Conservation (phyloP, 2,888 invertebrate species). For the Himalopsyche japonica region DNA sequence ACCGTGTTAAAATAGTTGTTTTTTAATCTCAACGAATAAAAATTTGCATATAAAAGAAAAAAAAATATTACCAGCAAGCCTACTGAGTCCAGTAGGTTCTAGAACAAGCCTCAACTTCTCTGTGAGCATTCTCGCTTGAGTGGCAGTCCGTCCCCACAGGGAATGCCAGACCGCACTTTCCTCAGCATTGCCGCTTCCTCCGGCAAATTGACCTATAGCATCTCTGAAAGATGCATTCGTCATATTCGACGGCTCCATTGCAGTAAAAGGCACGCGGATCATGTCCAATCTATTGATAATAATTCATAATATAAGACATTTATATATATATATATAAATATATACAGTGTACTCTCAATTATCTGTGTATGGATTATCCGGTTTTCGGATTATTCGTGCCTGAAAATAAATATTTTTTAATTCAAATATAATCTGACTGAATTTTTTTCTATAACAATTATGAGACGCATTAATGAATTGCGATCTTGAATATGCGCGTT, state of each 20-base stretch:
- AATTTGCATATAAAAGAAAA: background rate
- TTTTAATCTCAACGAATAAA: background rate
- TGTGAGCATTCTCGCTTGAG: slow-evolving; percentile 81
- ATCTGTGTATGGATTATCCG: no score
- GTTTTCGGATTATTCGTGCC: no score
- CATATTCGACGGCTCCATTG: slow-evolving; percentile 48
- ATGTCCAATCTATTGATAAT: slow-evolving; percentile 43
- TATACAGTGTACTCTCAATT: no score
- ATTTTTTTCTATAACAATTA: no score
- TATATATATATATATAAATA: no score
- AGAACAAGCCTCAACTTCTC: slow-evolving; percentile 92
- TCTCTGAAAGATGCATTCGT: slow-evolving; percentile 42
- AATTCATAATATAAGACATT: background rate
- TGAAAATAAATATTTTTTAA: no score
- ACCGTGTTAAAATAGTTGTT: no score
- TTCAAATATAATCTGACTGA: no score
- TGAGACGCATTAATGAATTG: no score
- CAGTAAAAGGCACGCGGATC: slow-evolving; percentile 43
- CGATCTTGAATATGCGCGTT: no score
- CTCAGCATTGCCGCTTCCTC: slow-evolving; percentile 45
- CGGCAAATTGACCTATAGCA: slow-evolving; percentile 7
- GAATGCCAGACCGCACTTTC: slow-evolving; percentile 64
- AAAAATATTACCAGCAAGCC: slow-evolving; percentile 62
- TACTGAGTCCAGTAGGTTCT: slow-evolving; percentile 92
- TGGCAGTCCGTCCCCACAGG: slow-evolving; percentile 62